Base-by-base conservation (phyloP, 1,140 invertebrate genomes). In the Magallana ariakensis region DNA sequence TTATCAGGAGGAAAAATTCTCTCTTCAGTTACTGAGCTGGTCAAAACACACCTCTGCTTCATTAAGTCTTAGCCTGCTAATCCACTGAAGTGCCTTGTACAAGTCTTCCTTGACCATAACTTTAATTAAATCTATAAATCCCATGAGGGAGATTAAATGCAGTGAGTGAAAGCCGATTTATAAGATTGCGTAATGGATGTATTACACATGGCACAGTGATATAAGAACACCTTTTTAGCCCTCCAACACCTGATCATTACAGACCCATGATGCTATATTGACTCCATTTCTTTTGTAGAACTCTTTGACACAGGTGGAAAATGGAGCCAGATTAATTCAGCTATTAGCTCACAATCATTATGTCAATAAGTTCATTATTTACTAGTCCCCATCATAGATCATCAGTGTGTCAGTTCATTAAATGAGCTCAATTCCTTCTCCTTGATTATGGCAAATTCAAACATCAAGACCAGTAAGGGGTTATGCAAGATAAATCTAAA, bases 281-380 rank as follows among this genome's bases (percentile, higher is more conserved):
- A 19, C 22, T 26, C 15, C 11, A 26, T 33, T 26, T 75, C 66
- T 75, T 26, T 26, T 75, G 66, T 75, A 19, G 22, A 75, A 26
- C 6, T 22, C 19, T 9, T 19, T 75, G 66, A 33, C 66, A 75
- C 66, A 11, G 22, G 66, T 26, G 33, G 66, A 75, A 26, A 26
- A 19, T 75, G 66, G 22, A 75, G 10, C 66, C 22, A 46, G 22
- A 75, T 75, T 75, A 75, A 0, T 33, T 46, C 10, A 9, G 9
- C 11, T 75, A 75, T 75, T 26, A 75, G 66, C 66, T 75, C 33
- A 75, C 22, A 75, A 75, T 75, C 66, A 75, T 75, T 75, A 26
- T 75, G 66, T 75, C 22, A 26, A 75, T 75, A 75, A 19, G 4
- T 75, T 11, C 22, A 11, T 33, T 75, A 75, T 75, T 75, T 75